Evolutionary conservation across 2,888 invertebrate species (phyloP).

Genomic region (Pterostichus niger): DNA sequence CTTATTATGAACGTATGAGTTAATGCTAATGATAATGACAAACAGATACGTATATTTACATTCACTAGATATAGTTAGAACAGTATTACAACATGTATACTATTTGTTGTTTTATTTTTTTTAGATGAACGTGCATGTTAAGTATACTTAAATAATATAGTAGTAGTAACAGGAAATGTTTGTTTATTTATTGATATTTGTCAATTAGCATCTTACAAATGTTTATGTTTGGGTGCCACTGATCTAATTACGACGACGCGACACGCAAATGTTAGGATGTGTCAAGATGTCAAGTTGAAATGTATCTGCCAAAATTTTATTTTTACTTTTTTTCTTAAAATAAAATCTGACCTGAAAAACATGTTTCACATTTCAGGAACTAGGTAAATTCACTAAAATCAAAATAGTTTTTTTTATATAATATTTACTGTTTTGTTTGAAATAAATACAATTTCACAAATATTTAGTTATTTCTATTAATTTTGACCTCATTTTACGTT

Average conservation of each 20-base stretch:
- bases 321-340: background rate
- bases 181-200: background rate
- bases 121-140: background rate
- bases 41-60: slow-evolving; percentile 9
- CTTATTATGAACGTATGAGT: background rate
- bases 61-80: background rate
- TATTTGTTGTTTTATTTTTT: background rate
- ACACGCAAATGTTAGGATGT: background rate
- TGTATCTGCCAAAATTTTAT: background rate
- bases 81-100: slow-evolving; percentile 3
- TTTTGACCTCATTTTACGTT: background rate
- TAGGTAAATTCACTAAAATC: background rate
- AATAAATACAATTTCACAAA: too few species aligned
- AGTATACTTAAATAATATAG: background rate
- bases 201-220: background rate
- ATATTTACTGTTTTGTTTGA: too few species aligned
- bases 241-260: background rate
- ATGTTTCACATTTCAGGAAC: background rate
- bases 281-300: background rate
- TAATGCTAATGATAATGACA: slow-evolving; percentile 3
- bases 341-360: slow-evolving; percentile 28
- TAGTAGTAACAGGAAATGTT: background rate
- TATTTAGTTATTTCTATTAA: background rate
- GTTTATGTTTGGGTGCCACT: background rate
- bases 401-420: too few species aligned